phyloP scores from a whole-genome alignment of 2,888 invertebrate species.

The Eristalinus sepulchralis region DNA sequence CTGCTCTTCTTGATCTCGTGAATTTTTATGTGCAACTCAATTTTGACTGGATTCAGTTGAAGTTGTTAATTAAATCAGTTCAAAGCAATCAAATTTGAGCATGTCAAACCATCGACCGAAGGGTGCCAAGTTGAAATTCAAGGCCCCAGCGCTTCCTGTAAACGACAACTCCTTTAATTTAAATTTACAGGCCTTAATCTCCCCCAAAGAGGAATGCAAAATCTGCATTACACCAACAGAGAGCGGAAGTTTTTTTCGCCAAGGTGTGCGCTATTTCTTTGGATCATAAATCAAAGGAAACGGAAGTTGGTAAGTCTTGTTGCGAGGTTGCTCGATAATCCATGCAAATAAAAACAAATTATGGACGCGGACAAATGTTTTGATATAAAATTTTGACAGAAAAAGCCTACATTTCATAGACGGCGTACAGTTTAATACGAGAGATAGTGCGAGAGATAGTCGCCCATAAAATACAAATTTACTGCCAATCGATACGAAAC shows the following conservation, averaged over 20 bases:
- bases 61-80: not conserved
- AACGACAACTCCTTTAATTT: not conserved
- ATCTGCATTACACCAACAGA: not conserved
- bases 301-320: not conserved
- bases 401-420: not conserved
- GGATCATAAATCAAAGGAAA: not conserved
- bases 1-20: not conserved
- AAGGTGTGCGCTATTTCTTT: not conserved
- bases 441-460: not conserved
- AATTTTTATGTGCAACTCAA: not conserved
- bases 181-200: not conserved
- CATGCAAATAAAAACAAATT: not conserved
- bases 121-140: not conserved
- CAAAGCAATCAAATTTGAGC: not conserved
- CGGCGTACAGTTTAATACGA: too few species aligned
- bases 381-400: not conserved
- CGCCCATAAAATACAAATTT: not conserved
- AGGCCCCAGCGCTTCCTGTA: not conserved
- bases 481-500: not conserved
- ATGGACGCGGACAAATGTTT: not conserved
- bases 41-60: not conserved
- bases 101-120: not conserved
- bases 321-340: not conserved
- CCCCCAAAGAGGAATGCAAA: not conserved
- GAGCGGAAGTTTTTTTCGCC: not conserved